Percentiles rank a stretch among this genome's conserved stretches.
These are phyloP conservation scores for Cataglyphis altisquamis DNA, from an alignment of 2,888 invertebrate species.

Conservation along the genomic window DNA sequence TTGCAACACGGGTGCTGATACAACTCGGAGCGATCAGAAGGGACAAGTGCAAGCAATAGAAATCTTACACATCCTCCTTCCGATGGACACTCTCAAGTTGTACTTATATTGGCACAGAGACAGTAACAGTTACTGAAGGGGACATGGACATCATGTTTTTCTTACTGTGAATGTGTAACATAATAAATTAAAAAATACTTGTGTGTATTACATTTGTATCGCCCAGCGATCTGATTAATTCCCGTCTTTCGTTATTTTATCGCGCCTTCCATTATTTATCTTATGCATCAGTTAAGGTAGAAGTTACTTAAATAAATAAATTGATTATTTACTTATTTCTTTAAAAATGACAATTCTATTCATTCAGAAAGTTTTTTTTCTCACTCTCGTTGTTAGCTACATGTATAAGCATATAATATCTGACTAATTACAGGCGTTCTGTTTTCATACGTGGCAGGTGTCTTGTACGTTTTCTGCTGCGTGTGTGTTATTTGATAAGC, in stretches of 20 bases:
- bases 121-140: slow-evolving; percentile 52
- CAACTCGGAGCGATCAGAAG: slow-evolving; percentile 25
- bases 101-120: slow-evolving; percentile 55
- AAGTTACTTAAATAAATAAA: slow-evolving; percentile 34
- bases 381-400: neutral
- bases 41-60: slow-evolving; percentile 41
- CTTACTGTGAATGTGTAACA: slow-evolving; percentile 79
- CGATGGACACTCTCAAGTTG: slow-evolving; percentile 57
- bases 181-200: slow-evolving; percentile 79
- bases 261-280: slow-evolving; percentile 42
- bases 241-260: slow-evolving; percentile 17
- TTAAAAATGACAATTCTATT: neutral
- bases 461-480: neutral
- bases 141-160: slow-evolving; percentile 68
- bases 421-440: neutral
- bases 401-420: neutral
- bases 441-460: slow-evolving; percentile 13
- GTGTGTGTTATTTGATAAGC: slow-evolving; percentile 34
- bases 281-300: neutral
- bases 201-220: slow-evolving; percentile 54
- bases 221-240: slow-evolving; percentile 32
- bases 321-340: slow-evolving; percentile 19
- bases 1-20: slow-evolving; percentile 61
- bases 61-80: slow-evolving; percentile 43
- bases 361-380: neutral